Conservation (phyloP, 2,797 vertebrate genomes). For the Epinephelus malabaricus region DNA sequence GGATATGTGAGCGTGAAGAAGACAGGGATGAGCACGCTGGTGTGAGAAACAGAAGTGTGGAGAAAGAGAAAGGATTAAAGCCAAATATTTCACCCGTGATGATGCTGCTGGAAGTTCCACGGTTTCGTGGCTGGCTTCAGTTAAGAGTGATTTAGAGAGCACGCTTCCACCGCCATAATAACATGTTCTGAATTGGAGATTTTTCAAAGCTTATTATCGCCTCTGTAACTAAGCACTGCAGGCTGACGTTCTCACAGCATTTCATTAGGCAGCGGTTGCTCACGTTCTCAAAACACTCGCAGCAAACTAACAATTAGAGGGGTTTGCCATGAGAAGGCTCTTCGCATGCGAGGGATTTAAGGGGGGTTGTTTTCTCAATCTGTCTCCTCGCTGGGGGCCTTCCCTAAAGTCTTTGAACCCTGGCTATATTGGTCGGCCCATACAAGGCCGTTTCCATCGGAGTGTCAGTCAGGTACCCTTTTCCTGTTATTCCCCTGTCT, state of each 20-base stretch:
- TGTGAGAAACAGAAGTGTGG: constrained; percentile 14
- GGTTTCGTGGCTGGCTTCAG: constrained; percentile 34
- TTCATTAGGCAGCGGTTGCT: constrained; percentile 63
- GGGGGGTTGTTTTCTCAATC: constrained; percentile 49
- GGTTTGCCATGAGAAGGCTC: constrained; percentile 52
- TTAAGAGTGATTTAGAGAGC: constrained; percentile 39
- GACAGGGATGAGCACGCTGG: constrained; percentile 25
- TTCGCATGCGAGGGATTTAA: constrained; percentile 55
- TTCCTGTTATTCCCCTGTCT: constrained; percentile 79
- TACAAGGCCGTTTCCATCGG: constrained; percentile 55
- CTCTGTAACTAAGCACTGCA: constrained; percentile 52
- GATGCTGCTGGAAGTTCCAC: constrained; percentile 52
- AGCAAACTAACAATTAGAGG: constrained; percentile 68
- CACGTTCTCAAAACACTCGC: constrained; percentile 52
- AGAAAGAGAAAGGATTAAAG: constrained; percentile 15
- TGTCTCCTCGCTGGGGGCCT: constrained; percentile 46
- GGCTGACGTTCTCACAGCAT: constrained; percentile 43
- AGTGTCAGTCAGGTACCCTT: constrained; percentile 66
- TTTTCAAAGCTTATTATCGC: constrained; percentile 53
- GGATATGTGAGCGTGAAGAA: constrained; percentile 29
- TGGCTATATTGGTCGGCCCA: constrained; percentile 46
- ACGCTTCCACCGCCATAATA: constrained; percentile 48
- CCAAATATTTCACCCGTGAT: constrained; percentile 27
- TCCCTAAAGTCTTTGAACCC: constrained; percentile 65
- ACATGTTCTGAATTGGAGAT: constrained; percentile 56